Evolutionary conservation across 2,113 vertebrate genomes (phyloP).

Genomic region (Pica pica): DNA sequence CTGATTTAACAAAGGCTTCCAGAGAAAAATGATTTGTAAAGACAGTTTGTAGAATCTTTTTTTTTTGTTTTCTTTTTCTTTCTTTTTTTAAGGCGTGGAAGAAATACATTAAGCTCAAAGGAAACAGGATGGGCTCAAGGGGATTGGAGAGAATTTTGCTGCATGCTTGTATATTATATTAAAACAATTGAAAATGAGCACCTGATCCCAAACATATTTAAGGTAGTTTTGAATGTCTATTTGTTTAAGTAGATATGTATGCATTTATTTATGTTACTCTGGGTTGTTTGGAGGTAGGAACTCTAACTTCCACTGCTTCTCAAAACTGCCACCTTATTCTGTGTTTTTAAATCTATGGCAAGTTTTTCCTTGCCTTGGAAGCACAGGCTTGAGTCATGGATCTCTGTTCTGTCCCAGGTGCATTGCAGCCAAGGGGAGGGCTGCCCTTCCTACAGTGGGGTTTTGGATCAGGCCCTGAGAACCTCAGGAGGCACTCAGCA

Average conservation of each 20-base stretch:
- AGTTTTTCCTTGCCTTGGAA: background rate
- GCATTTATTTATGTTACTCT: background rate
- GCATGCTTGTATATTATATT: background rate
- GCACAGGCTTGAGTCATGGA: background rate
- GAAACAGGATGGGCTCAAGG: background rate
- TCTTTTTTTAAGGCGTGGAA: background rate
- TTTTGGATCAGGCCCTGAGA: background rate
- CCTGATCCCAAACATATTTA: background rate
- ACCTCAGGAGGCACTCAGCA: background rate
- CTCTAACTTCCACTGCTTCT: background rate
- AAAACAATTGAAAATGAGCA: background rate
- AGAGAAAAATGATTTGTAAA: background rate
- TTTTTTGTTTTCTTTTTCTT: background rate
- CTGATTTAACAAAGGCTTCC: background rate
- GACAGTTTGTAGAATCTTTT: background rate
- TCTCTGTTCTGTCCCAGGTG: accelerated
- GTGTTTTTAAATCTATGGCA: background rate
- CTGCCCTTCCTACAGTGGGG: background rate
- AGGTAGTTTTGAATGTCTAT: background rate
- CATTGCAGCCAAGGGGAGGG: background rate
- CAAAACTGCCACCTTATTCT: background rate
- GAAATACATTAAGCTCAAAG: background rate
- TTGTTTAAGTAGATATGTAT: background rate
- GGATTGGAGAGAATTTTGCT: background rate
- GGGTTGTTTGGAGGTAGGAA: background rate